A percentile compares a stretch with the other conserved stretches of the same genome.
phyloP scores from a whole-genome alignment of 2,888 invertebrate genomes.

The Creontiades dilutus region DNA sequence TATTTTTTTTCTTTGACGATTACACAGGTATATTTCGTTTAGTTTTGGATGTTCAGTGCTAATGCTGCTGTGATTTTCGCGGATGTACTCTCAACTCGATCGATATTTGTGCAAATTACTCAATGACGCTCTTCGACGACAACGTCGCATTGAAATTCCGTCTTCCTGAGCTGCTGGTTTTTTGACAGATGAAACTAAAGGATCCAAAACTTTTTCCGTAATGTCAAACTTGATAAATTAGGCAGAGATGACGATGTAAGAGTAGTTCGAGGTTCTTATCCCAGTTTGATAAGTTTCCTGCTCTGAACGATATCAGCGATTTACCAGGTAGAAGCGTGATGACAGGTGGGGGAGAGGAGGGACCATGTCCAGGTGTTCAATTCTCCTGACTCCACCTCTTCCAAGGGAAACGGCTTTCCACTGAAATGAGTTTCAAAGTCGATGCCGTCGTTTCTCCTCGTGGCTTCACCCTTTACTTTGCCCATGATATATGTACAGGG shows the following conservation, averaged over 20 bases:
- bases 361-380: constrained; percentile 33
- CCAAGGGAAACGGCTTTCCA: background rate
- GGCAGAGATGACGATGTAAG: background rate
- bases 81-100: too few relatives aligned
- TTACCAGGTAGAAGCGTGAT: background rate
- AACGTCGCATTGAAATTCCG: too few relatives aligned
- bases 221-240: background rate
- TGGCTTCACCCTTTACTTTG: background rate
- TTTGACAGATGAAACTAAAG: too few relatives aligned
- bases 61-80: too few relatives aligned
- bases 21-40: too few relatives aligned
- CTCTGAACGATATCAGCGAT: background rate
- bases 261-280: background rate
- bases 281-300: background rate
- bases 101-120: too few relatives aligned
- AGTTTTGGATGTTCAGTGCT: too few relatives aligned
- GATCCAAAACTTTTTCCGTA: too few relatives aligned
- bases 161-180: too few relatives aligned
- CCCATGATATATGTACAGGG: background rate
- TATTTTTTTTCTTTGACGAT: too few relatives aligned
- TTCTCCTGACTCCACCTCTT: background rate
- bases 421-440: constrained; percentile 23
- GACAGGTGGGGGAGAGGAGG: background rate
- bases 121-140: too few relatives aligned
- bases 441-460: background rate